These are phyloP conservation scores for Oryzias celebensis DNA, from an alignment of 2,113 vertebrate species.

Conservation along the genomic window DNA sequence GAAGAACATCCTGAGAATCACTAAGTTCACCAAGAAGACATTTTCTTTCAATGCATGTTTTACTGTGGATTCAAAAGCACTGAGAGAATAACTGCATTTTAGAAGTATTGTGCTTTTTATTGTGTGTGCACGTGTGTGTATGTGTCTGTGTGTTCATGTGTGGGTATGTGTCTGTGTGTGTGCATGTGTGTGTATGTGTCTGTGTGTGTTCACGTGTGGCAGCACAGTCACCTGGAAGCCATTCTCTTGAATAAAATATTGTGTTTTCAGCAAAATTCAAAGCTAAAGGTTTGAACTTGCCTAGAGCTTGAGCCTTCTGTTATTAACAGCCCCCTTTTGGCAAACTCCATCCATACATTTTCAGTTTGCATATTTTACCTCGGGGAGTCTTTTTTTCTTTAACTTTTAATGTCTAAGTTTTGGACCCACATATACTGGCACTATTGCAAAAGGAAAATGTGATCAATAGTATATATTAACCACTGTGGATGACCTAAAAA, in stretches of 20 bases:
- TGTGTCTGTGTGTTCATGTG: background rate
- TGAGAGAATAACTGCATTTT: too few relatives aligned
- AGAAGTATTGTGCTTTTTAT: background rate
- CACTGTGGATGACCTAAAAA: too few relatives aligned
- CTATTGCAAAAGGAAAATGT: constrained; percentile 27
- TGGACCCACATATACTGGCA: constrained; percentile 8
- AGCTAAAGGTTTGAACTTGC: constrained; percentile 63
- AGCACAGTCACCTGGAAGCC: constrained; percentile 1
- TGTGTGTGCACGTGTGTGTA: background rate
- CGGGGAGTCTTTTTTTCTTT: constrained; percentile 52
- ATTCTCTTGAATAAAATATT: constrained; percentile 52
- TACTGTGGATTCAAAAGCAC: too few relatives aligned
- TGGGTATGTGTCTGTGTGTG: too few relatives aligned
- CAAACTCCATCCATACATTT: constrained; percentile 52
- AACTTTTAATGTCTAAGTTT: constrained; percentile 27
- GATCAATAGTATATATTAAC: constrained; percentile 35
- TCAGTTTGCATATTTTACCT: constrained; percentile 27
- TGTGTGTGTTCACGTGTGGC: constrained; percentile 11
- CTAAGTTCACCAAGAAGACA: too few relatives aligned
- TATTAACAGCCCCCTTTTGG: constrained; percentile 65
- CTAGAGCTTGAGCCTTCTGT: constrained; percentile 42
- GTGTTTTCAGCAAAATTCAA: constrained; percentile 65
- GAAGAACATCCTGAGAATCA: too few relatives aligned
- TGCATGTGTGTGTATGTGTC: constrained; percentile 1
- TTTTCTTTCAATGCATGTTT: too few relatives aligned